Base-by-base conservation (phyloP, 2,797 vertebrate species). In the Todus mexicanus region DNA sequence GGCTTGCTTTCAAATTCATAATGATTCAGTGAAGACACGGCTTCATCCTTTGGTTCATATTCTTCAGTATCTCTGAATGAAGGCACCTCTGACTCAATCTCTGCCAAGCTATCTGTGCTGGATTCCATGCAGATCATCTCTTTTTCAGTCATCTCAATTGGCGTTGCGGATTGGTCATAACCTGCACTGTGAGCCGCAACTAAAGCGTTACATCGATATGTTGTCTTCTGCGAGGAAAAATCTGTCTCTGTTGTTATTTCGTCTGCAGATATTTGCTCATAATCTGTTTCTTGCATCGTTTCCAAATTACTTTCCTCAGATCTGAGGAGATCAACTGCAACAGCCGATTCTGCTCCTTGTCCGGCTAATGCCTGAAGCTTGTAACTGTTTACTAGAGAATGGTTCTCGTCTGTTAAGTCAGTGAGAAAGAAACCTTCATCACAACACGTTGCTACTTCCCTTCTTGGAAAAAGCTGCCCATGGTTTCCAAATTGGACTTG, bases 101-200 rank as follows among this genome's bases (percentile, higher is more conserved):
- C 97, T 85, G 94, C 96, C 70, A 97, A 85, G 40, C 91, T 97
- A 64, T 97, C 97, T 64, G 93, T 97, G 90, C 96, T 97, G 77
- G 86, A 96, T 94, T 97, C 97, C 84, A 96, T 93, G 73, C 91
- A 97, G 84, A 92, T 71, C 14, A 72, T 94, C 45, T 97, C 97
- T 85, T 84, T 57, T 15, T 92, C 85, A 92, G 84, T 65, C n/a
- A 47, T 63, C 45, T 86, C 83, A 60, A 94, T 23, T 57, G 79
- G 87, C 57, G 45, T 60, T 73, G 95, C 90, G 85, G 95, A 94
- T 15, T 96, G 96, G 69, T 94, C 69, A 0, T 77, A 96, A 70
- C 63, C 92, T 71, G 65, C 19, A 35, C 68, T 70, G 65, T 59
- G 59, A 84, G 68, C 31, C 78, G 50, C 38, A 56, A 4, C 45